Evolutionary conservation across 23 tunicate genomes (phyloP), one percentile per base, ranked within the genome.

Genomic region (Ciona savignyi): DNA sequence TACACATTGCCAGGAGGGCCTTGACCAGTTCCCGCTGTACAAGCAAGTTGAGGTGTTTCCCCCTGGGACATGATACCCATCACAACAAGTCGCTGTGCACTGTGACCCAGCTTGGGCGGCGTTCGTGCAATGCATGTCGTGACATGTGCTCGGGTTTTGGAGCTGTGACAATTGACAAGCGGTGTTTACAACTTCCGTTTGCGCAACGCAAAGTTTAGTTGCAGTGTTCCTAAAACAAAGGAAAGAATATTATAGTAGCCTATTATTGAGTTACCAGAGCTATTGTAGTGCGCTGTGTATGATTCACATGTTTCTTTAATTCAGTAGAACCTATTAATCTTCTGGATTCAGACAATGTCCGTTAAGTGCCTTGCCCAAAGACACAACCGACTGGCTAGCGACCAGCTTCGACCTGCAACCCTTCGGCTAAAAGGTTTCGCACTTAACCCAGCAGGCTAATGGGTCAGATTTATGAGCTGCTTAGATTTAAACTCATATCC

Each of bases 21-120:
- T 23, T 23, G 85, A 74, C 97, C 97, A 90, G 9, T 70, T 71
- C 15, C 97, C 97, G 51, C 79, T 74, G 70, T 90, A 84, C 22
- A 51, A 27, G 63, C 97, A 90, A 9, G 49, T 48, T 19, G 83
- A 60, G 0, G 0, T 31, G 2, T 68, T 23, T 60, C 49, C 71
- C 34, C 22, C 69, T 0, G 29, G 67, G 4, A 71, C 35, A 23
- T 35, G 63, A 60, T 71, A 80, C n/a, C 91, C 97, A 2, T 66
- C 70, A 30, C 82, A 71, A 70, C 97, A 91, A 1, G 61, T 48
- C 2, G 84, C 77, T 19, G 28, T 73, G 72, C 91, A 91, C 32
- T 66, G 65, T 4, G 91, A 81, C 6, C 97, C 97, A 1, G 81
- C 78, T 30, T 33, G 27, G 80, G 76, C 68, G 19, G 33, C 30